Percentiles rank a stretch among this genome's conserved stretches.
These are phyloP conservation scores for Halisarca cf. caerulea DNA, from an alignment of 37 sponge, comb jelly and placozoan genomes.

Conservation along the genomic window DNA sequence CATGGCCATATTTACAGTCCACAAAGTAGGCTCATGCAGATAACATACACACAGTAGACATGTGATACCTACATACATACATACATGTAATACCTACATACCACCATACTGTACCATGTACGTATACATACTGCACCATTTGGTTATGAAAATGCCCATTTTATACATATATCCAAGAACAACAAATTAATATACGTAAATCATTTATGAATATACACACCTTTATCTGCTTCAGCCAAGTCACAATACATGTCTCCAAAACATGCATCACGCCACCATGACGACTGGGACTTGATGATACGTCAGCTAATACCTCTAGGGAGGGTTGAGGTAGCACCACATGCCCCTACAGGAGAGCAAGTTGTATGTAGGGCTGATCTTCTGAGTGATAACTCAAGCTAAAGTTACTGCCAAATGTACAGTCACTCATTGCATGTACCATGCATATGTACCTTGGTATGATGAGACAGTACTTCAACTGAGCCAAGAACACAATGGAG, in stretches of 20 bases:
- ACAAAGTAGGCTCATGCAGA: too few relatives aligned
- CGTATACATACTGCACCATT: too few relatives aligned
- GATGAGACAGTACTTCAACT: constrained; percentile 61
- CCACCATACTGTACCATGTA: too few relatives aligned
- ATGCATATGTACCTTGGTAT: constrained; percentile 47
- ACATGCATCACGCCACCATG: constrained; percentile 63
- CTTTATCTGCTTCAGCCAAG: constrained; percentile 94
- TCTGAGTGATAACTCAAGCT: background rate
- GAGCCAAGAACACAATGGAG: constrained; percentile 66
- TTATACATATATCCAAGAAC: background rate
- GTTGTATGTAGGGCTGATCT: background rate
- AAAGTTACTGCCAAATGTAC: too few relatives aligned
- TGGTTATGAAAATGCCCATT: too few relatives aligned
- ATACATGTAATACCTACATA: too few relatives aligned
- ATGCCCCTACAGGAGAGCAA: constrained; percentile 43
- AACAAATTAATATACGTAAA: background rate
- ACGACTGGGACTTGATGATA: constrained; percentile 31
- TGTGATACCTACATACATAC: too few relatives aligned
- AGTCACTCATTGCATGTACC: too few relatives aligned
- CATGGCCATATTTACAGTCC: too few relatives aligned
- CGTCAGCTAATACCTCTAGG: constrained; percentile 69
- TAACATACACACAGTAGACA: too few relatives aligned
- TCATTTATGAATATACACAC: constrained; percentile 14
- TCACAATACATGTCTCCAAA: constrained; percentile 82
- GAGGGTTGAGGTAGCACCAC: constrained; percentile 89